phyloP scores from a whole-genome alignment of 2,888 invertebrate species.

The Lasioglossum malachurum region DNA sequence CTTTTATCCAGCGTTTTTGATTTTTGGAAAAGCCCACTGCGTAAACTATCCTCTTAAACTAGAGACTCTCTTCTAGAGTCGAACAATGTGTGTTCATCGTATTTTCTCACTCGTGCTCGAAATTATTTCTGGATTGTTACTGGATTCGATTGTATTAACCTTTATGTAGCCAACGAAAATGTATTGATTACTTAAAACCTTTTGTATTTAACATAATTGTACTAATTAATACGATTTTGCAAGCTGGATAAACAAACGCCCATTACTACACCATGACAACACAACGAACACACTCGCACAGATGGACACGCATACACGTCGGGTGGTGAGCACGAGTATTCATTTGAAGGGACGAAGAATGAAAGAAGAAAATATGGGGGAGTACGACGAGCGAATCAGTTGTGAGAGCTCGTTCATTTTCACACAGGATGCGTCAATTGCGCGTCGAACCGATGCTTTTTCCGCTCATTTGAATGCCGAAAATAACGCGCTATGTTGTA shows the following conservation, averaged over 20 bases:
- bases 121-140: too few species aligned
- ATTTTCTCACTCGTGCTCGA: not conserved
- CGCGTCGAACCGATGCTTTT: slow-evolving; percentile 19
- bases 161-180: too few species aligned
- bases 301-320: slow-evolving; percentile 57
- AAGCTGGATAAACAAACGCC: not conserved
- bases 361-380: slow-evolving; percentile 57
- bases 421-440: slow-evolving; percentile 13
- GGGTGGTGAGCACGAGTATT: slow-evolving; percentile 60
- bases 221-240: not conserved
- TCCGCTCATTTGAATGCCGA: slow-evolving; percentile 30
- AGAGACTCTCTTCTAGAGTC: not conserved
- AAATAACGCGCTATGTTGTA: too few species aligned
- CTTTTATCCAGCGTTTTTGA: too few species aligned
- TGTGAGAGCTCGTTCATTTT: slow-evolving; percentile 34
- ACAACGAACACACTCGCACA: slow-evolving; percentile 50
- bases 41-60: too few species aligned
- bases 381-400: slow-evolving; percentile 27
- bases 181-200: too few species aligned
- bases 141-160: too few species aligned
- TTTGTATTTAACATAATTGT: too few species aligned
- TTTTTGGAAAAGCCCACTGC: too few species aligned
- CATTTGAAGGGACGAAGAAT: slow-evolving; percentile 37
- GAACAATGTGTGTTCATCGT: not conserved
- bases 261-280: slow-evolving; percentile 46